These are phyloP conservation scores for Glareola pratincola DNA, from an alignment of 2,113 vertebrate species.

Conservation along the genomic window DNA sequence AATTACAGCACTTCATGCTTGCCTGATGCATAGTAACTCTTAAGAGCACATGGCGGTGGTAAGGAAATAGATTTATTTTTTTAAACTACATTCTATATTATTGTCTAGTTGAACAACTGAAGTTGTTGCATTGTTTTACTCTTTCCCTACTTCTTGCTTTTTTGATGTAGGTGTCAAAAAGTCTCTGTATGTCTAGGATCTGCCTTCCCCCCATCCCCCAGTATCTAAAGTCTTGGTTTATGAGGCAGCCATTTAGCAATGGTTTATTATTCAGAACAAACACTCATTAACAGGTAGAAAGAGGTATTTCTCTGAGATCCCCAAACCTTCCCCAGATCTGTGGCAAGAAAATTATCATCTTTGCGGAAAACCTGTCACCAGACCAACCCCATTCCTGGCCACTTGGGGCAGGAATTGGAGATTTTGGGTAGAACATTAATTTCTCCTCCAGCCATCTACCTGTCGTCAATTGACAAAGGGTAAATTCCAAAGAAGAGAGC, in stretches of 20 bases:
- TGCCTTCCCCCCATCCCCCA: accelerated
- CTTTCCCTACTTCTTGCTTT: background rate
- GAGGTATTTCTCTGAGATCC: background rate
- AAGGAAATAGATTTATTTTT: constrained; percentile 9
- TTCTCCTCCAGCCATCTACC: background rate
- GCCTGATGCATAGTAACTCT: background rate
- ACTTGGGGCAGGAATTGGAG: background rate
- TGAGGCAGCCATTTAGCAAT: background rate
- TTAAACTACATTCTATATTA: background rate
- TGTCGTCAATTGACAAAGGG: accelerated
- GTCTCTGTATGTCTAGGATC: background rate
- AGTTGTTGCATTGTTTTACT: background rate
- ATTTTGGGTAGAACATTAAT: background rate
- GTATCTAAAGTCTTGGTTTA: background rate
- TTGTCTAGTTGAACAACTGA: background rate
- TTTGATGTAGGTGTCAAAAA: background rate
- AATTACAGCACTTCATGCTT: background rate
- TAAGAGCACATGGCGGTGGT: background rate
- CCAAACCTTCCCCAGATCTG: background rate
- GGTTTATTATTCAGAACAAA: background rate
- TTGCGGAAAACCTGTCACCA: background rate
- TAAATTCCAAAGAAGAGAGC: background rate
- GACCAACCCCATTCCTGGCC: background rate
- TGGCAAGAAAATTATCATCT: background rate
- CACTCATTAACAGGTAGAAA: background rate